Percentiles rank a stretch among this genome's conserved stretches.
Conservation (phyloP, 2,113 vertebrate genomes). For the Colistium nudipinnis region DNA sequence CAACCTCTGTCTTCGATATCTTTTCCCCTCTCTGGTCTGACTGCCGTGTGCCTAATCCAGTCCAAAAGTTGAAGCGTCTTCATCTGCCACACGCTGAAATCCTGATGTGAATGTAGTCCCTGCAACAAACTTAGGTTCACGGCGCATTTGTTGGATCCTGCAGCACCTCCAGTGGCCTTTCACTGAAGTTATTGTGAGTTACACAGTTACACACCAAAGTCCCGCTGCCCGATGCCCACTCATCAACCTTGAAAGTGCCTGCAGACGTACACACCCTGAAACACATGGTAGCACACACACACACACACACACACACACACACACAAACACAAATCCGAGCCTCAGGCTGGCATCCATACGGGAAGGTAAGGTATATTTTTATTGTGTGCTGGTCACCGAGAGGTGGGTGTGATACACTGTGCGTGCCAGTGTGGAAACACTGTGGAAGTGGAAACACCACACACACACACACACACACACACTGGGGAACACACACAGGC, state of each 20-base stretch:
- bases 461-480: too few relatives aligned
- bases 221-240: conserved; percentile 41
- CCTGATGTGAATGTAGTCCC: neutral
- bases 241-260: conserved; percentile 36
- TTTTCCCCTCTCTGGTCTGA: neutral
- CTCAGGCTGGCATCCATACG: conserved; percentile 17
- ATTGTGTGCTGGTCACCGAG: conserved; percentile 52
- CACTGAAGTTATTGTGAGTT: conserved; percentile 48
- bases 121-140: neutral
- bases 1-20: neutral
- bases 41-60: neutral
- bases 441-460: too few relatives aligned
- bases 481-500: conserved; percentile 59
- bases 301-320: conserved; percentile 22
- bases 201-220: conserved; percentile 27
- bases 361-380: conserved; percentile 58
- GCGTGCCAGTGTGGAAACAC: conserved; percentile 47
- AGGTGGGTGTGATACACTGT: conserved; percentile 54
- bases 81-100: neutral
- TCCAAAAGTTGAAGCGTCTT: neutral
- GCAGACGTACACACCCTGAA: conserved; percentile 16
- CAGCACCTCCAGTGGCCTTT: conserved; percentile 26
- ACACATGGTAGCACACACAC: conserved; percentile 14
- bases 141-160: conserved; percentile 15
- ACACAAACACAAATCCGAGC: conserved; percentile 23